Evolutionary conservation across 2,797 vertebrate species (phyloP), one percentile per base, ranked within the genome.

Genomic region (Sylvia borin): DNA sequence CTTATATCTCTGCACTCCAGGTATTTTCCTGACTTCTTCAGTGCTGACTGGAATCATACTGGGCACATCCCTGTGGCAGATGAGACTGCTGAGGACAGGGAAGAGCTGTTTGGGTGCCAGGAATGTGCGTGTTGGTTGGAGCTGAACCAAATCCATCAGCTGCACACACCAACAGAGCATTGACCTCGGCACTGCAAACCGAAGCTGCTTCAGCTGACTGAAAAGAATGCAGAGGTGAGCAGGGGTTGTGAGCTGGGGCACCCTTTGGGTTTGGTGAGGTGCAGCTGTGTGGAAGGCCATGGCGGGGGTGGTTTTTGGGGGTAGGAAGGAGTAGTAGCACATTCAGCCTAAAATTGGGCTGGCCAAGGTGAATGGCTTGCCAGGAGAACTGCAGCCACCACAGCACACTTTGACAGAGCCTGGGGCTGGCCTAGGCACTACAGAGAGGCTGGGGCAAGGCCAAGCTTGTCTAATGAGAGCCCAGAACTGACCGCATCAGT

Each of bases 141-240:
- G 36, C 24, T 48, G 22, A 3, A 9, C 16, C 43, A 42, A 84
- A 84, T 36, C 60, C 81, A 34, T 42, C 81, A 48, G 34, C 58
- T 55, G 80, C 50, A 48, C 34, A 6, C 20, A 7, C 34, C 42
- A 31, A 5, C 1, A 1, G 20, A 40, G 80, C 50, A 2, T 51
- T 4, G 25, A 25, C 16, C 60, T 34, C 4, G 1, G 50, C 34
- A 14, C 31, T 9, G 25, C 0, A 0, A 34, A 5, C 31, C 24
- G 42, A 3, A 20, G 16, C 70, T 66, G 60, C 61, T 57, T 11
- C 2, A 34, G 51, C 50, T 34, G 43, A 5, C 51, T 57, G 81
- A 17, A 25, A 34, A 26, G 60, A 38, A 22, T 32, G 48, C 22
- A 54, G 67, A 34, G 43, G 16, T 34, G 81, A 57, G 51, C 70